Conservation (phyloP, 2,113 vertebrate genomes). For the Chaenogobius annularis region DNA sequence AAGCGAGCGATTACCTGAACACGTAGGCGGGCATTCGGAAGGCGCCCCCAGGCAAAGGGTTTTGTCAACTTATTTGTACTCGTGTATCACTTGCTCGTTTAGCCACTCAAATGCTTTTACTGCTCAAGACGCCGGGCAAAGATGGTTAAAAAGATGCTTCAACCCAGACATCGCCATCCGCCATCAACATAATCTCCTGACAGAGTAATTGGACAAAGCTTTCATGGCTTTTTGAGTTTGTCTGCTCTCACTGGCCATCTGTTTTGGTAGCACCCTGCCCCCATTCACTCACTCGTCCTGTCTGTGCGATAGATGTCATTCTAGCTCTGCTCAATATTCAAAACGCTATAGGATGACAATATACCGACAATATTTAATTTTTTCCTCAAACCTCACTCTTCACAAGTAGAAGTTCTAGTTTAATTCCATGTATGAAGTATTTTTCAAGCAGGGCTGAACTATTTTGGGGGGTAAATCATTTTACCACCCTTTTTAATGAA, state of each 20-base stretch:
- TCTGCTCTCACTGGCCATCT: constrained; percentile 66
- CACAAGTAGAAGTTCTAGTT: not conserved
- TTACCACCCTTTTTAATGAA: no score
- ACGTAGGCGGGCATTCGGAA: constrained; percentile 51
- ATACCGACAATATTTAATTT: not conserved
- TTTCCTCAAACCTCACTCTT: not conserved
- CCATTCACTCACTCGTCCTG: constrained; percentile 27
- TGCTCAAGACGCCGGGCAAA: constrained; percentile 28
- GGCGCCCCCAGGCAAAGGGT: constrained; percentile 53
- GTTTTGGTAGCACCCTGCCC: constrained; percentile 37
- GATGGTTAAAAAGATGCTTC: constrained; percentile 45
- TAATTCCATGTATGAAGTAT: not conserved
- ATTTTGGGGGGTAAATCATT: no score
- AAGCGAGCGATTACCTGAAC: constrained; percentile 65
- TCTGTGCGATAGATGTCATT: constrained; percentile 23
- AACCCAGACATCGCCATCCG: constrained; percentile 54
- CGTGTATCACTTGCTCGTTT: constrained; percentile 41
- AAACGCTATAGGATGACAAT: not conserved
- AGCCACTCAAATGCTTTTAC: constrained; percentile 21
- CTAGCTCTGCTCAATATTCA: constrained; percentile 10
- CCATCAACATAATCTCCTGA: constrained; percentile 67
- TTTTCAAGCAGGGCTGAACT: no score
- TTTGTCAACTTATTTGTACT: constrained; percentile 51
- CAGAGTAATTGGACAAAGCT: constrained; percentile 69
- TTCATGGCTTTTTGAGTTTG: constrained; percentile 70